These are phyloP conservation scores for Sepioteuthis lessoniana DNA, from an alignment of 2,888 invertebrate species.

Conservation along the genomic window DNA sequence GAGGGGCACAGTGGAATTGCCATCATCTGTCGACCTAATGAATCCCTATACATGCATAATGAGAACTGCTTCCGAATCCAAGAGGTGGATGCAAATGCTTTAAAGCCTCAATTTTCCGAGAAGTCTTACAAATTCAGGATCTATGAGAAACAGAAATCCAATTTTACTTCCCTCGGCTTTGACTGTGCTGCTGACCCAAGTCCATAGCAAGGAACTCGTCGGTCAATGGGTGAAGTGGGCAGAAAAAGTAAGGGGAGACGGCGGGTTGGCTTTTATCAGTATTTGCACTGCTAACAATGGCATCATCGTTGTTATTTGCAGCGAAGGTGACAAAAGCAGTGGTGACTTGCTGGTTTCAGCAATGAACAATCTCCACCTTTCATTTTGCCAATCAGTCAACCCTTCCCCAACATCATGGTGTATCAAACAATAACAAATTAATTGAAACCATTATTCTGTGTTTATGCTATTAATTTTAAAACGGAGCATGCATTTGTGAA, in stretches of 20 bases:
- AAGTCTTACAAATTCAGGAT: conserved; percentile 33
- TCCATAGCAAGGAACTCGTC: background rate
- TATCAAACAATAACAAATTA: background rate
- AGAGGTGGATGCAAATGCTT: conserved; percentile 20
- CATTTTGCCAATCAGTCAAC: background rate
- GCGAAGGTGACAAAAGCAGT: background rate
- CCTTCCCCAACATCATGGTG: background rate
- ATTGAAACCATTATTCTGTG: background rate
- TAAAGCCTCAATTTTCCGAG: conserved; percentile 12
- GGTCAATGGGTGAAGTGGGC: background rate
- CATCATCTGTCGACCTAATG: conserved; percentile 20
- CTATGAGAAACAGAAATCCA: conserved; percentile 20
- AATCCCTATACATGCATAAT: conserved; percentile 33
- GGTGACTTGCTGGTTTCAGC: background rate
- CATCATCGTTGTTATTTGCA: background rate
- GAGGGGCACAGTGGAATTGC: background rate
- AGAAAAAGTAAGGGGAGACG: background rate
- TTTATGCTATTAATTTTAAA: conserved; percentile 33
- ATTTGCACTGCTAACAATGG: conserved; percentile 3
- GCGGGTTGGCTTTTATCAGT: background rate
- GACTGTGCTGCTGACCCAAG: background rate
- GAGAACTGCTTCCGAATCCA: conserved; percentile 23
- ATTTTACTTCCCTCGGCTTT: background rate
- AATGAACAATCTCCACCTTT: background rate
- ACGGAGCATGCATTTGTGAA: background rate